Base-by-base conservation (phyloP, 2,113 vertebrate species). In the Narcine bancroftii region DNA sequence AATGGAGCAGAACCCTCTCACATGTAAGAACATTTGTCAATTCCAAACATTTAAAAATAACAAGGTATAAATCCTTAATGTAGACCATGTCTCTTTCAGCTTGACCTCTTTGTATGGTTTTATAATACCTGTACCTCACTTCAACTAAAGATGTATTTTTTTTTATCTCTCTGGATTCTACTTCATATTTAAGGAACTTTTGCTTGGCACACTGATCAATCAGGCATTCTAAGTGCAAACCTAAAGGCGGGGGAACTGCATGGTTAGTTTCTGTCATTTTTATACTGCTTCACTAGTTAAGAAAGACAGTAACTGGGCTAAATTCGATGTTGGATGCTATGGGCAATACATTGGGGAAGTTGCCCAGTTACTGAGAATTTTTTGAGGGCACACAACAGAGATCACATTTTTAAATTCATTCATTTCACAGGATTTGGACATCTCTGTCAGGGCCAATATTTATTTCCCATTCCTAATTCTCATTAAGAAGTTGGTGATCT, bases 41-140 rank as follows among this genome's bases (percentile, higher is more conserved):
- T 91, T 71, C 89, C 42, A 91, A 69, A 39, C 89, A 71, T 45
- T 69, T 91, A 91, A 91, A 91, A 91, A 91, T 69, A 89, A 91
- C 89, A 91, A 71, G 89, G 66, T 91, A 91, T 69, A 91, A 91
- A 91, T 91, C 63, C 65, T 47, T 69, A 69, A 91, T 91, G 89
- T 91, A 65, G 66, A 69, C 19, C 42, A 91, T 2, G 63, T 91
- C 89, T 91, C 89, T 91, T 91, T 69, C 63, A 69, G 36, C 63
- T 69, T 91, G 63, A 91, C 89, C 89, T 91, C 65, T 65, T 65
- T 39, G 39, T 45, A 69, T 69, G 42, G 29, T 71, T 69, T 24
- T 69, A 91, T n/a, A 89, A 66, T 66, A 69, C 65, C 26, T 47
- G 24, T 45, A 91, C 24, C 4, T 47, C 42, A 47, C 63, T 66